Base-by-base conservation (phyloP, 2,113 vertebrate genomes). In the Daphoenositta chrysoptera region DNA sequence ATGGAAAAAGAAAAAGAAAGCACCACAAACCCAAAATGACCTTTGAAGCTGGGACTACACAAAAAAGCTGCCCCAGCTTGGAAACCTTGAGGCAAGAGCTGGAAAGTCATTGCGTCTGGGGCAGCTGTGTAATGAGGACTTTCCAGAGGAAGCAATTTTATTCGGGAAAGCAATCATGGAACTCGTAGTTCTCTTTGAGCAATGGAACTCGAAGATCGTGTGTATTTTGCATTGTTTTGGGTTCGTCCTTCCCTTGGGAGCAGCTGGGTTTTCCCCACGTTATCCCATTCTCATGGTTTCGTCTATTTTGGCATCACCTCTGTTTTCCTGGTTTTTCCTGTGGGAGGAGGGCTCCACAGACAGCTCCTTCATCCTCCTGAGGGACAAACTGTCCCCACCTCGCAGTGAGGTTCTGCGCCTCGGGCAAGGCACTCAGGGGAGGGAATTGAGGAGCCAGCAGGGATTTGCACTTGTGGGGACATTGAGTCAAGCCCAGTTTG, bases 361-460 rank as follows among this genome's bases (percentile, higher is more conserved):
- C 33, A 70, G 28, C 13, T 44, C 33, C 53, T 33, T 53, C 61
- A 8, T 1, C 44, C 35, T 57, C 57, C 53, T 14, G 9, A 33
- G 72, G 18, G 17, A 23, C 11, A 17, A 37, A 19, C 23, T 9
- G 24, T 3, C 13, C 45, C 57, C 21, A 19, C 3, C 28, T 16
- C 56, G 5, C 19, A 31, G 9, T 3, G 5, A 0, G 10, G 35
- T 6, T 27, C 85, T 39, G 33, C 7, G 16, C 24, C 3, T 13
- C 1, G 26, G 7, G 3, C 22, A 17, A 3, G 0, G 3, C 3
- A 0, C 56, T 35, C 13, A 1, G 21, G 61, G 22, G 48, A 44
- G 9, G 37, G 39, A 27, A 13, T 0, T 0, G 6, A 42, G 56
- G 47, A 63, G 8, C 31, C 50, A 28, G 37, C 22, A 58, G n/a